These are phyloP conservation scores for Leuciscus waleckii DNA, from an alignment of 2,797 vertebrate species.

Conservation along the genomic window DNA sequence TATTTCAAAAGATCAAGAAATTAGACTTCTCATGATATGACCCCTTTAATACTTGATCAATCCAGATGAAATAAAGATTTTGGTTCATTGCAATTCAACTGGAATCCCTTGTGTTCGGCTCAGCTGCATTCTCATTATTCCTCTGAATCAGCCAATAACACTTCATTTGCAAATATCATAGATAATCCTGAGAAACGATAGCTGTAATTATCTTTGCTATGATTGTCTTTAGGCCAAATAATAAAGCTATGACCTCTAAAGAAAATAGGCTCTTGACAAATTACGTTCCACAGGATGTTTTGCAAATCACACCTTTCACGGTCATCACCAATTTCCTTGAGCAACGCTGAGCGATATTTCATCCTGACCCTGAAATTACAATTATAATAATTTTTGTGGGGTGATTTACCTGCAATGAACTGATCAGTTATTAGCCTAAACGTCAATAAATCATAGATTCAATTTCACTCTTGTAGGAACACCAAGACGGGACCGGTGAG, in stretches of 20 bases:
- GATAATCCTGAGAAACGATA: slow-evolving; percentile 21
- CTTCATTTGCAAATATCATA: slow-evolving; percentile 29
- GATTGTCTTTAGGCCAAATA: slow-evolving; percentile 15
- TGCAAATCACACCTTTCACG: slow-evolving; percentile 8
- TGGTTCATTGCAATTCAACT: neutral
- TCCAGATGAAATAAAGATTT: neutral
- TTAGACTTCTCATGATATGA: neutral
- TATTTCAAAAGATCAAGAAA: neutral
- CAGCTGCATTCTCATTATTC: slow-evolving; percentile 11
- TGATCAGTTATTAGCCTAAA: slow-evolving; percentile 50
- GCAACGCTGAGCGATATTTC: neutral
- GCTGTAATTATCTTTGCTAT: slow-evolving; percentile 11
- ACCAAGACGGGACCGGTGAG: neutral
- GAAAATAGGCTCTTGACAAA: slow-evolving; percentile 21
- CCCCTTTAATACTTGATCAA: neutral
- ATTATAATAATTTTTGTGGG: slow-evolving; percentile 60
- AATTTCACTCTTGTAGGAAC: slow-evolving; percentile 29
- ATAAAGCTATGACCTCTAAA: slow-evolving; percentile 36
- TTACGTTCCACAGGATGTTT: neutral
- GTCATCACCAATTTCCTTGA: slow-evolving; percentile 36
- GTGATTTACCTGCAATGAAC: slow-evolving; percentile 32
- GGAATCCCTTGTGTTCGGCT: slow-evolving; percentile 1
- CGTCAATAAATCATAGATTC: slow-evolving; percentile 55
- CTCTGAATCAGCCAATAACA: neutral
- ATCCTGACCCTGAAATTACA: slow-evolving; percentile 55